A percentile compares a stretch with the other conserved stretches of the same genome.
These are phyloP conservation scores for Allophyes oxyacanthae DNA, from an alignment of 2,888 invertebrate species.

Conservation along the genomic window DNA sequence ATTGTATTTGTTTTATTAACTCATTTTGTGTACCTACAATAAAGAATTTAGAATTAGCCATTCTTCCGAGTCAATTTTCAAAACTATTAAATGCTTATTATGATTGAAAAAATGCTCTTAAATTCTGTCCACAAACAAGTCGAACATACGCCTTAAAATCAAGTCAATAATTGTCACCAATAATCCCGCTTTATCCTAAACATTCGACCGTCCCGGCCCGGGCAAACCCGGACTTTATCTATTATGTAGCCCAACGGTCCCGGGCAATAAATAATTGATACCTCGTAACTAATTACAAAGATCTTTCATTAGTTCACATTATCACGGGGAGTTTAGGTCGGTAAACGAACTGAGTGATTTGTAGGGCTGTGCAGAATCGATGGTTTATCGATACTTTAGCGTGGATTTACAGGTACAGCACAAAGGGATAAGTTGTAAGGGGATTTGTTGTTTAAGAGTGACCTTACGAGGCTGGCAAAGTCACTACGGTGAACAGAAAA, in stretches of 20 bases:
- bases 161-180: slow-evolving; percentile 49
- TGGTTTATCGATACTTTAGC: slow-evolving; percentile 29
- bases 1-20: no score
- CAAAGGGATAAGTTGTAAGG: no score
- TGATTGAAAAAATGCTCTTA: no score
- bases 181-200: slow-evolving; percentile 53
- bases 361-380: slow-evolving; percentile 23
- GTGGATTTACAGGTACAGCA: slow-evolving; percentile 6
- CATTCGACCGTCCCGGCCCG: slow-evolving; percentile 42
- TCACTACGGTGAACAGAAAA: no score
- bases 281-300: slow-evolving; percentile 72
- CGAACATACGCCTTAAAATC: slow-evolving; percentile 28
- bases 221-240: slow-evolving; percentile 49
- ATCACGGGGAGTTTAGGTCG: slow-evolving; percentile 56
- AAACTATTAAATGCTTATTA: no score
- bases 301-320: slow-evolving; percentile 69
- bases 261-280: slow-evolving; percentile 75
- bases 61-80: no score
- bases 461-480: no score
- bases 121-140: no score
- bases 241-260: slow-evolving; percentile 54
- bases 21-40: no score
- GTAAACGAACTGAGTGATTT: slow-evolving; percentile 58
- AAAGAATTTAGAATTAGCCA: no score
- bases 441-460: no score